Conservation (phyloP, 1,140 invertebrate species). For the Armadillidium nasatum region DNA sequence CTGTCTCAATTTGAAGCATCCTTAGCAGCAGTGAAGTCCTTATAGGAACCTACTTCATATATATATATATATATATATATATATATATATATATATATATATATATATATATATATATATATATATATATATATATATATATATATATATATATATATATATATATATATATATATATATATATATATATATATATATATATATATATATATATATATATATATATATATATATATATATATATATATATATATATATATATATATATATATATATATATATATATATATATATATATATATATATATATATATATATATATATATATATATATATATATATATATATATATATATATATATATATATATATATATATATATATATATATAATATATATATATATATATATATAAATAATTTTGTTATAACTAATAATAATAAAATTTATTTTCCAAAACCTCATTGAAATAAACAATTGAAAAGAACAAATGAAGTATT, state of each 20-base stretch:
- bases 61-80: constrained; percentile 11
- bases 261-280: constrained; percentile 15
- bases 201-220: constrained; percentile 12
- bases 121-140: background rate
- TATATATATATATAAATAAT: too few species aligned
- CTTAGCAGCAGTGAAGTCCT: background rate
- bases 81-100: constrained; percentile 15
- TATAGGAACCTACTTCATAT: background rate
- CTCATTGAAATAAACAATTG: too few species aligned
- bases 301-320: background rate
- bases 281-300: constrained; percentile 3
- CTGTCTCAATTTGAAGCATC: background rate
- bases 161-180: background rate
- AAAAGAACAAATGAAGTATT: too few species aligned
- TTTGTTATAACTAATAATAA: too few species aligned
- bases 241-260: constrained; percentile 15
- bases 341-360: constrained; percentile 8
- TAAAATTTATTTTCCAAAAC: too few species aligned
- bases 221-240: background rate
- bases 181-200: constrained; percentile 14
- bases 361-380: constrained; percentile 15
- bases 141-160: constrained; percentile 1
- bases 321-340: background rate
- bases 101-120: constrained; percentile 4
- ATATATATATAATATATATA: constrained; percentile 1